phyloP scores from a whole-genome alignment of 2,113 vertebrate genomes.

The Gallinago media region DNA sequence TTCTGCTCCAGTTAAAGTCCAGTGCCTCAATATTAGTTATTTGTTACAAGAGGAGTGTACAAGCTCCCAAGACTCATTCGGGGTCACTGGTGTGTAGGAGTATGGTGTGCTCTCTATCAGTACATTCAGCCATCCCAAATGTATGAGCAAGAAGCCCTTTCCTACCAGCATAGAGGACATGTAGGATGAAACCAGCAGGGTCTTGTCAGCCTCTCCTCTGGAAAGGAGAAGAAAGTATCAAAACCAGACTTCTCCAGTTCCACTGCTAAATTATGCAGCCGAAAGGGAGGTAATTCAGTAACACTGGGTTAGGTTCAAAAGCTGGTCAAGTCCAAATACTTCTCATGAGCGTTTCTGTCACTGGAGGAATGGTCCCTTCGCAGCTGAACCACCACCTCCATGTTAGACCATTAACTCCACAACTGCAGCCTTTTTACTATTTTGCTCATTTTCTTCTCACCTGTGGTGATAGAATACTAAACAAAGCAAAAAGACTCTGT shows the following conservation, averaged over 20 bases:
- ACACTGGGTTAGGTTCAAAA: neutral
- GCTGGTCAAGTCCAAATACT: neutral
- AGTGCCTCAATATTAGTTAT: neutral
- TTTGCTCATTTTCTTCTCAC: neutral
- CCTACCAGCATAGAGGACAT: neutral
- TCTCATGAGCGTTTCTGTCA: neutral
- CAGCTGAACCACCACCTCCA: neutral
- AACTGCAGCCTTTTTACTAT: neutral
- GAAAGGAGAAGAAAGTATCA: neutral
- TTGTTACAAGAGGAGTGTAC: neutral
- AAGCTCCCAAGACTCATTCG: neutral
- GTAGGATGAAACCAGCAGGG: neutral
- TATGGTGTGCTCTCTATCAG: neutral
- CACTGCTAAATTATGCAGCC: conserved; percentile 11
- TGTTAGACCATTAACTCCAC: neutral
- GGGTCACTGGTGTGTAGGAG: neutral
- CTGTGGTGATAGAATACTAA: neutral
- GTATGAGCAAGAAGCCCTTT: neutral
- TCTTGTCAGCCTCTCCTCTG: neutral
- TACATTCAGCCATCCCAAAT: neutral
- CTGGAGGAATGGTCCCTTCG: neutral
- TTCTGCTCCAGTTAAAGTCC: neutral
- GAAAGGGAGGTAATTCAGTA: neutral
- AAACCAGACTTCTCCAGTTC: neutral
- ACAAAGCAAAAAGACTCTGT: neutral